Evolutionary conservation across 1,140 invertebrate species (phyloP), one percentile per base, ranked within the genome.

Genomic region (Megalopta genalis): DNA sequence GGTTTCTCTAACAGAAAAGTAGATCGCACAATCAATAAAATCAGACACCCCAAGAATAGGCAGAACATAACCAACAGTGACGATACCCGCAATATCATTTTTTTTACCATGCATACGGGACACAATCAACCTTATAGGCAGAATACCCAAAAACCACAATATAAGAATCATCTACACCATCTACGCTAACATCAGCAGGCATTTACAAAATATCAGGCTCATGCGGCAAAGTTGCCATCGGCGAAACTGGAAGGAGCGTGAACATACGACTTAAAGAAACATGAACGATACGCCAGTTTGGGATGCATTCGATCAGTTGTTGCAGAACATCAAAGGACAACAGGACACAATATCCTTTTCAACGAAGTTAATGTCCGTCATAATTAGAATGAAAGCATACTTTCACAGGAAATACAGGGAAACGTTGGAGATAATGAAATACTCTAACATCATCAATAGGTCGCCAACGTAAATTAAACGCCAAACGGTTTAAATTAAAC

Each of bases 201-300:
- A 42, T 25, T 9, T 16, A 10, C 7, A 64, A 69, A 37, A 77
- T n/a, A 46, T 21, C 32, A 21, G 39, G 54, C 27, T 70, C 14
- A n/a, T 70, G 68, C 27, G 68, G 52, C 10, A 59, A 57, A n/a
- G 18, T 70, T 2, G 57, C 59, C 57, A 70, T 57, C 32, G 52
- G 10, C 4, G 68, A 70, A 59, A 70, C 54, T 18, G 52, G 66
- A 23, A 68, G 27, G 23, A 68, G 27, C 2, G 37, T 27, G 23
- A 59, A 32, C 6, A 59, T 27, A 2, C 9, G 68, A 0, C 18
- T 39, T 8, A 70, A 59, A 2, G 67, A 32, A 57, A 27, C 57
- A n/a, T n/a, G n/a, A n/a, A n/a, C n/a, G n/a, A n/a, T n/a, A n/a
- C n/a, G n/a, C n/a, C n/a, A n/a, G n/a, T n/a, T 32, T 57, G 6